phyloP scores from a whole-genome alignment of 1,140 invertebrate species.

The Bombus haemorrhoidalis region DNA sequence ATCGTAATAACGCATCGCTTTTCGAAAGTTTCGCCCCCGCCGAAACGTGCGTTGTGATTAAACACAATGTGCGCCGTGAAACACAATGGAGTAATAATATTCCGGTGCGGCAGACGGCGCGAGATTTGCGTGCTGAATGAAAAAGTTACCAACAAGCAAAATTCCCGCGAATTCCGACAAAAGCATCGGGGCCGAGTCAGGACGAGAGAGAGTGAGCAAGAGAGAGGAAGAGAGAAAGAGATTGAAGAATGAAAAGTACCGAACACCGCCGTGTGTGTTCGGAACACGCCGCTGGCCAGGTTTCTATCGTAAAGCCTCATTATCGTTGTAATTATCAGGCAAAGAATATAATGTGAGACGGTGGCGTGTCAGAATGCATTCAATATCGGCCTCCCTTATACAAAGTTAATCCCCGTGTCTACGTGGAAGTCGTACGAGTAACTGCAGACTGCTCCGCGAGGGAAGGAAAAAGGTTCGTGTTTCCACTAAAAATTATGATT shows the following conservation, averaged over 20 bases:
- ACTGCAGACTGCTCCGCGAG: slow-evolving; percentile 60
- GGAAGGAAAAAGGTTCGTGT: slow-evolving; percentile 10
- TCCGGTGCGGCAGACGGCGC: slow-evolving; percentile 38
- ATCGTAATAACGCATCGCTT: slow-evolving; percentile 39
- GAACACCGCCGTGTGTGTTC: slow-evolving; percentile 48
- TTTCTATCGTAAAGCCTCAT: slow-evolving; percentile 77
- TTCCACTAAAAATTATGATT: slow-evolving; percentile 32
- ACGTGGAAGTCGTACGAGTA: slow-evolving; percentile 75
- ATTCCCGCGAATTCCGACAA: slow-evolving; percentile 62
- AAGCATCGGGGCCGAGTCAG: slow-evolving; percentile 44
- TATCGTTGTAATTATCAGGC: slow-evolving; percentile 78
- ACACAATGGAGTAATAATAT: slow-evolving; percentile 61
- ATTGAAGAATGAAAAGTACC: slow-evolving; percentile 62
- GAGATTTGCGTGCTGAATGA: slow-evolving; percentile 59
- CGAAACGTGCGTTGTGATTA: slow-evolving; percentile 41
- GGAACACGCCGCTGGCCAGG: slow-evolving; percentile 59
- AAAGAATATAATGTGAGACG: slow-evolving; percentile 74
- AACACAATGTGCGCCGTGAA: slow-evolving; percentile 34
- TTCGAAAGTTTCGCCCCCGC: slow-evolving; percentile 25
- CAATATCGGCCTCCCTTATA: slow-evolving; percentile 71
- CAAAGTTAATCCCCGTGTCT: slow-evolving; percentile 71
- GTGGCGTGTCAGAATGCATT: slow-evolving; percentile 75
- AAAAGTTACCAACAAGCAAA: slow-evolving; percentile 64
- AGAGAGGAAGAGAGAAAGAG: not conserved
- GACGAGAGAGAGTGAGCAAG: slow-evolving; percentile 16